Conservation (phyloP, 2,113 vertebrate species). For the Vireo altiloquus region DNA sequence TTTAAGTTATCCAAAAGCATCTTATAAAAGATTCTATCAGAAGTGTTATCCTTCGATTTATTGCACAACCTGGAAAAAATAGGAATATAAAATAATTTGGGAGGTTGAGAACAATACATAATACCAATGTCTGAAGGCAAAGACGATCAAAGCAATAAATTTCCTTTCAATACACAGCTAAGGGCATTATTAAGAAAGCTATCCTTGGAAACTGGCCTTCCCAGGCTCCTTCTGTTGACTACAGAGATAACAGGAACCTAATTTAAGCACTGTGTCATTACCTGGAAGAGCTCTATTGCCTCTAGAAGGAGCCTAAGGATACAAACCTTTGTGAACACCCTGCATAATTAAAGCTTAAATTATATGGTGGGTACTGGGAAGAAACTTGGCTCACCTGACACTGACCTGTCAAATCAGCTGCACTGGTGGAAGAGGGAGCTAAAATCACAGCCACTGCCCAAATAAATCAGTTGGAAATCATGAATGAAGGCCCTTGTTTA, state of each 20-base stretch:
- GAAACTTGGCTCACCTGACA: background rate
- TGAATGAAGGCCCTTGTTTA: background rate
- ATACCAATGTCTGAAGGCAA: background rate
- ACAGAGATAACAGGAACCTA: background rate
- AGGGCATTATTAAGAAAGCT: background rate
- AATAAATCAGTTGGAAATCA: background rate
- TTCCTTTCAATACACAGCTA: background rate
- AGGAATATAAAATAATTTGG: background rate
- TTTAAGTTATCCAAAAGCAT: constrained; percentile 65
- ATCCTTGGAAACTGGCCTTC: background rate
- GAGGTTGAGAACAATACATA: background rate
- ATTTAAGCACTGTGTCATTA: background rate
- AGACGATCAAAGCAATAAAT: background rate
- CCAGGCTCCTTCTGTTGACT: background rate
- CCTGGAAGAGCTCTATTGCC: background rate
- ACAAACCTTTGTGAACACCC: background rate
- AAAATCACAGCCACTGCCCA: background rate
- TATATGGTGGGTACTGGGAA: background rate
- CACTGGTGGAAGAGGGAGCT: background rate
- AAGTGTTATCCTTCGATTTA: constrained; percentile 54
- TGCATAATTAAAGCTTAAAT: background rate
- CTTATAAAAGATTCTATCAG: constrained; percentile 60
- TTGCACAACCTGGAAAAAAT: constrained; percentile 61
- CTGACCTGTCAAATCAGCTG: background rate
- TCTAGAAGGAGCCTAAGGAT: background rate